Evolutionary conservation across 1,140 invertebrate genomes (phyloP), one percentile per base, ranked within the genome.

Genomic region (Drosophila teissieri): DNA sequence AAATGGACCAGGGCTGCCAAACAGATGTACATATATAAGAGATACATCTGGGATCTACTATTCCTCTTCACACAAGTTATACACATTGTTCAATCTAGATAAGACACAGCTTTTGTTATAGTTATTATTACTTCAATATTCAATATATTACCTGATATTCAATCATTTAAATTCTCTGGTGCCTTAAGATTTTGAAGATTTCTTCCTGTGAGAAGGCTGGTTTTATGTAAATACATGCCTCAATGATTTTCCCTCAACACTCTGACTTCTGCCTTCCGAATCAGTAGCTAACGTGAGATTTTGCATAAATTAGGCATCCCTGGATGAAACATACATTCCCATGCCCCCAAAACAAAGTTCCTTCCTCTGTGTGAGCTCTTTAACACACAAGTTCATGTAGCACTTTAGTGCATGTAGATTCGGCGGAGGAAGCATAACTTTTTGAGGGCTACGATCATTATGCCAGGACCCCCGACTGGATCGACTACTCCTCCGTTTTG

Each of bases 371-470:
- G 68, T 40, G 42, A 64, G 62, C 58, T 82, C 67, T 70, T 62
- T 40, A 63, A 77, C 79, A 79, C 61, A 52, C 70, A 88, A 88
- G 83, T 69, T 88, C 83, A 88, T 86, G 82, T 86, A 67, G 69
- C 83, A 88, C 73, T 81, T 78, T 19, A 14, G 22, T 54, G 52
- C 76, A 83, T 88, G 82, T 79, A 82, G 83, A 88, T 86, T 89
- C 57, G 56, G 61, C 37, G 46, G 31, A 72, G 65, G 44, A 70
- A 49, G 51, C 62, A 76, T 60, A 86, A 63, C 58, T 88, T 76
- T 83, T 83, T 79, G 74, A 75, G 69, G 39, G 69, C 65, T 88
- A 56, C 74, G 79, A 86, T 83, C 84, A 89, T 61, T 69, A 65
- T 54, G 54, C 17, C 22, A 52, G 51, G 73, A 17, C 70, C 19